phyloP scores from a whole-genome alignment of 2,888 invertebrate species.

The Sipunculus nudus region DNA sequence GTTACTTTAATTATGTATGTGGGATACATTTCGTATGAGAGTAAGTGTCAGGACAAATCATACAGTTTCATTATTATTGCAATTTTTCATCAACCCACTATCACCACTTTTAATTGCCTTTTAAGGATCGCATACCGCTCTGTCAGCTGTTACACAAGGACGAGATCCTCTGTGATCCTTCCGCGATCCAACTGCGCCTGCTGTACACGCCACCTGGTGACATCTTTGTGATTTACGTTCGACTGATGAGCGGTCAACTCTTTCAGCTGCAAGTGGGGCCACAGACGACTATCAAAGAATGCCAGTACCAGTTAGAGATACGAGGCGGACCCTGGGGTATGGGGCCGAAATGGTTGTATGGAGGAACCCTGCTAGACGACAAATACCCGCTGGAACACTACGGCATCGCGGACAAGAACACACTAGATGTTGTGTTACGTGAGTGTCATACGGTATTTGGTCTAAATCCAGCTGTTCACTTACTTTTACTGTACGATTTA shows the following conservation, averaged over 20 bases:
- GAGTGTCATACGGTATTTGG: no score
- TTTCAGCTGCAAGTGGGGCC: slow-evolving; percentile 8
- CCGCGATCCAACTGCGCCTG: slow-evolving; percentile 1
- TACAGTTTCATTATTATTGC: no score
- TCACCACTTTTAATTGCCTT: no score
- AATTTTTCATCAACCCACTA: no score
- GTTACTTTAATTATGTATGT: no score
- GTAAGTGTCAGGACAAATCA: no score
- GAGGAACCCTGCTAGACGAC: slow-evolving; percentile 19
- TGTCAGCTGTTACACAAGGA: slow-evolving; percentile 22
- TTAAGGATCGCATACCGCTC: no score
- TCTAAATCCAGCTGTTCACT: no score
- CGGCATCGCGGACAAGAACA: slow-evolving; percentile 7
- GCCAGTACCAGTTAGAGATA: slow-evolving; percentile 16
- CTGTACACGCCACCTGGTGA: neutral
- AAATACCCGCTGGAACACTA: slow-evolving; percentile 9
- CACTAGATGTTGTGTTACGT: slow-evolving; percentile 19
- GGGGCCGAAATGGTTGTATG: slow-evolving; percentile 23
- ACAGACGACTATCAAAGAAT: slow-evolving; percentile 14
- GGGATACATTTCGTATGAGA: no score
- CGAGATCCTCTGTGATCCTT: slow-evolving; percentile 13
- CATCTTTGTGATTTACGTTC: slow-evolving; percentile 1
- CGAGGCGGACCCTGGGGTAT: slow-evolving; percentile 18
- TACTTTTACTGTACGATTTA: no score
- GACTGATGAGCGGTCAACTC: slow-evolving; percentile 3